These are phyloP conservation scores for Nomada ferruginata DNA, from an alignment of 2,888 invertebrate species.

Conservation along the genomic window DNA sequence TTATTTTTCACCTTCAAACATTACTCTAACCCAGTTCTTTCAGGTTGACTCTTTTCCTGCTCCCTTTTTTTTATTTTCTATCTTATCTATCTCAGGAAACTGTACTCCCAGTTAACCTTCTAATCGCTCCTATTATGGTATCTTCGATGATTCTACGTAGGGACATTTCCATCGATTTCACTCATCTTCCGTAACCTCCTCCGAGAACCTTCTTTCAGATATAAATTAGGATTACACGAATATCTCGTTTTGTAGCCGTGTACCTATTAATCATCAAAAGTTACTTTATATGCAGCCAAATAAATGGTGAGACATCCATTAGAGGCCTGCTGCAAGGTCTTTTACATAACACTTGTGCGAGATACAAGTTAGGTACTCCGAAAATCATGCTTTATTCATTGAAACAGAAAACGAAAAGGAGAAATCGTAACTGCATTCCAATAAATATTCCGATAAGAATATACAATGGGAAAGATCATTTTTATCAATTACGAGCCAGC, in stretches of 20 bases:
- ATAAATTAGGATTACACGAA: neutral
- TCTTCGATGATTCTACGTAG: neutral
- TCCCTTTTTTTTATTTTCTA: neutral
- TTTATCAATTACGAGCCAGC: too few species aligned
- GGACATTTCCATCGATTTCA: neutral
- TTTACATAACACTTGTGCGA: neutral
- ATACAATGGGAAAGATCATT: too few species aligned
- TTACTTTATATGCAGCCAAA: conserved; percentile 2
- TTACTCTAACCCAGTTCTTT: too few species aligned
- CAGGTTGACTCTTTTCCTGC: too few species aligned
- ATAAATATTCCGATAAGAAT: too few species aligned
- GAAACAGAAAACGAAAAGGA: neutral
- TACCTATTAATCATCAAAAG: conserved; percentile 11
- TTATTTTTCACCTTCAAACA: too few species aligned
- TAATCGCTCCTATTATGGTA: conserved; percentile 2
- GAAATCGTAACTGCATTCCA: neutral
- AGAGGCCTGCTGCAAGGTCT: neutral
- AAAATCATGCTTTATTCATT: neutral
- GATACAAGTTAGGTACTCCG: neutral
- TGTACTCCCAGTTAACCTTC: neutral
- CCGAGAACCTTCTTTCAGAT: neutral
- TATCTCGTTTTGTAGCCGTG: neutral
- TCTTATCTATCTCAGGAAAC: neutral
- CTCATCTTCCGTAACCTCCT: neutral
- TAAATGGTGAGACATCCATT: neutral